phyloP scores from a whole-genome alignment of 2,113 vertebrate genomes.

The Podarcis muralis region DNA sequence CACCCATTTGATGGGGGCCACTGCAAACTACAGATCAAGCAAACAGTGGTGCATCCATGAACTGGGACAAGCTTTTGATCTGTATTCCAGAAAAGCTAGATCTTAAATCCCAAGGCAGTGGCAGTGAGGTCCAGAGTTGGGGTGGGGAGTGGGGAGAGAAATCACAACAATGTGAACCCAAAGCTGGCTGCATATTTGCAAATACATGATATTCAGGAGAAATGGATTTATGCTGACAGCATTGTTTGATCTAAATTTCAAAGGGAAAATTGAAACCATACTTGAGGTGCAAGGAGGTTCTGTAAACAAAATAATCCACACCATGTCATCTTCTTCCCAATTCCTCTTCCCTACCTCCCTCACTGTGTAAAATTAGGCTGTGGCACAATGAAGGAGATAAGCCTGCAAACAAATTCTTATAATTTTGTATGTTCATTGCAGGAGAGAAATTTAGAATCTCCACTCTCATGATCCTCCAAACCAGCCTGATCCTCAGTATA shows the following conservation, averaged over 20 bases:
- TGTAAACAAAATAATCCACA: conserved; percentile 17
- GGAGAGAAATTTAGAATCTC: not conserved
- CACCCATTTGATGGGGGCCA: not conserved
- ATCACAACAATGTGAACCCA: not conserved
- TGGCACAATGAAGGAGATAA: not conserved
- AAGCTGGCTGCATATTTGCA: not conserved
- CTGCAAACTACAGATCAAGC: not conserved
- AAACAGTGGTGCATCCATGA: too few relatives aligned
- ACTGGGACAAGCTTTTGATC: not conserved
- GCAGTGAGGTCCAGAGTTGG: not conserved
- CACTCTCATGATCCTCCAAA: too few relatives aligned
- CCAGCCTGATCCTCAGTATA: not conserved
- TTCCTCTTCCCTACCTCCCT: not conserved
- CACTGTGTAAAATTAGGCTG: not conserved
- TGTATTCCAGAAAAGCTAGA: not conserved
- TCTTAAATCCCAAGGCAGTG: not conserved
- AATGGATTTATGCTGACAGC: conserved; percentile 10
- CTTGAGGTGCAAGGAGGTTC: not conserved
- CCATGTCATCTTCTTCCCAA: not conserved
- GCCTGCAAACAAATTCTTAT: not conserved
- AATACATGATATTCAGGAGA: not conserved
- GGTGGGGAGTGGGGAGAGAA: not conserved
- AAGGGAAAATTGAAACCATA: conserved; percentile 45
- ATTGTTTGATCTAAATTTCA: conserved; percentile 41
- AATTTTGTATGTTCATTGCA: not conserved